These are phyloP conservation scores for Varroa destructor DNA, from an alignment of 1,140 invertebrate species.

Conservation along the genomic window DNA sequence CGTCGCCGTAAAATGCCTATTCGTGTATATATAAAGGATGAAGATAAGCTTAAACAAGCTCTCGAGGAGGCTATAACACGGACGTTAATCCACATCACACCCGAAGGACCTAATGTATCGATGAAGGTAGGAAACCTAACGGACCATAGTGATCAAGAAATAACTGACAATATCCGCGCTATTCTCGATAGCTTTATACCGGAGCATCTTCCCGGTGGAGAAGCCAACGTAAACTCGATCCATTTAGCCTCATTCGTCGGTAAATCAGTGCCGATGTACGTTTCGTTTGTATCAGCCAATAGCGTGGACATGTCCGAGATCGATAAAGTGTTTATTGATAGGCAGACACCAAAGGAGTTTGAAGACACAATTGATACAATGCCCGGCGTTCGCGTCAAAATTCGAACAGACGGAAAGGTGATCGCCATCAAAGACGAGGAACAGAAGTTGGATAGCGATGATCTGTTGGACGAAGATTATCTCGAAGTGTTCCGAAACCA, in stretches of 20 bases:
- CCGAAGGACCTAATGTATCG: slow-evolving; percentile 11
- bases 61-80: background rate
- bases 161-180: background rate
- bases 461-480: slow-evolving; percentile 11
- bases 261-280: background rate
- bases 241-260: slow-evolving; percentile 20
- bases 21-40: slow-evolving; percentile 10
- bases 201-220: slow-evolving; percentile 13
- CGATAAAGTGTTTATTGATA: slow-evolving; percentile 9
- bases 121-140: slow-evolving; percentile 16
- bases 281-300: slow-evolving; percentile 4
- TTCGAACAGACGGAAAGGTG: slow-evolving; percentile 9
- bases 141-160: slow-evolving; percentile 9
- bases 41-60: background rate
- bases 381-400: slow-evolving; percentile 4
- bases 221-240: slow-evolving; percentile 19
- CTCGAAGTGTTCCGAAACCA: slow-evolving; percentile 13
- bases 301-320: slow-evolving; percentile 2
- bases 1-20: slow-evolving; percentile 2
- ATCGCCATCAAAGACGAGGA: slow-evolving; percentile 12
- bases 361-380: slow-evolving; percentile 24
- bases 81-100: slow-evolving; percentile 11
- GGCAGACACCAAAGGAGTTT: slow-evolving; percentile 11
- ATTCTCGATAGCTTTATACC: slow-evolving; percentile 17
- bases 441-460: slow-evolving; percentile 13